phyloP scores from a whole-genome alignment of 37 sponge, comb jelly and placozoan species.

The Ianthella basta region DNA sequence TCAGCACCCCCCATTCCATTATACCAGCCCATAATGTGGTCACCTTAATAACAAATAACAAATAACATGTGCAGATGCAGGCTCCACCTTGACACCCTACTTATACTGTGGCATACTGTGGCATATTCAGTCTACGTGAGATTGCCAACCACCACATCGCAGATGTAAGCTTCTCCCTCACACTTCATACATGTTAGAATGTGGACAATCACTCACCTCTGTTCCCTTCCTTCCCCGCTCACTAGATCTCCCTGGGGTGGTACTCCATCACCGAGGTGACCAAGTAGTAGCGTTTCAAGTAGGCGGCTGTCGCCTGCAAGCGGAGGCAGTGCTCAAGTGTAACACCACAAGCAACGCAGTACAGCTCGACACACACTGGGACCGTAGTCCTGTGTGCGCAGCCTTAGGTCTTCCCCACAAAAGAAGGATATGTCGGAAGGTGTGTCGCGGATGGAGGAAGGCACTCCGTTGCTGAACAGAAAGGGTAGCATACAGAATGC shows the following conservation, averaged over 20 bases:
- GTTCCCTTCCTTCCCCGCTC: conserved; percentile 15
- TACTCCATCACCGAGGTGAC: conserved; percentile 79
- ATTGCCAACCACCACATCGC: not conserved
- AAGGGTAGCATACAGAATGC: no score
- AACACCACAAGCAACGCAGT: not conserved
- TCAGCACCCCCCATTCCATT: no score
- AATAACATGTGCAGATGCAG: not conserved
- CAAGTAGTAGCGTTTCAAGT: conserved; percentile 86
- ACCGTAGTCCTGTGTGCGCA: conserved; percentile 56
- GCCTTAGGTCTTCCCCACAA: no score
- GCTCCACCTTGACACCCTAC: not conserved
- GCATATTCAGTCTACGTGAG: conserved; percentile 52
- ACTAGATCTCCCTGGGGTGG: conserved; percentile 87
- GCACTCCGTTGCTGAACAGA: no score
- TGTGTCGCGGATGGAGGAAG: not conserved
- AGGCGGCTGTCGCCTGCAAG: conserved; percentile 80
- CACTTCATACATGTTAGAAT: not conserved
- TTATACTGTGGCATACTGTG: not conserved
- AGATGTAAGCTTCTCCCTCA: no score
- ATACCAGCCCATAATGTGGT: no score
- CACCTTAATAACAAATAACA: no score
- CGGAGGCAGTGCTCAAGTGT: not conserved
- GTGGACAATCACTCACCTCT: no score
- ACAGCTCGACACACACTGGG: no score
- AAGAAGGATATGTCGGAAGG: no score